Evolutionary conservation across 2,113 vertebrate species (phyloP), one percentile per base, ranked within the genome.

Genomic region (Eleginops maclovinus): DNA sequence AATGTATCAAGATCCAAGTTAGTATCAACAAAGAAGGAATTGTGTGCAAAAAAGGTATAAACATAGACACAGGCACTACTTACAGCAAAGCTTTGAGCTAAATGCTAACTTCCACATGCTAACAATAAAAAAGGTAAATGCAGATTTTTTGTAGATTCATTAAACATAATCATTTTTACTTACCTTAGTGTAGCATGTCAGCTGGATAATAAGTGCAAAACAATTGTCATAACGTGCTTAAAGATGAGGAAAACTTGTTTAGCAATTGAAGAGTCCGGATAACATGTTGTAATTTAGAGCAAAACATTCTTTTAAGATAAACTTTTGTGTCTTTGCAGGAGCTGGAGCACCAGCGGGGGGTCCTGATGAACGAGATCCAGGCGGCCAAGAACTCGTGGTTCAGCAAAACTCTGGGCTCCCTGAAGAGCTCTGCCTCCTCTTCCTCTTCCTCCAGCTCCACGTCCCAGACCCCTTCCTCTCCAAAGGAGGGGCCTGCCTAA

Each of bases 301-400:
- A 19, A 71, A 24, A 47, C 40, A 56, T 13, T 22, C 65, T 47
- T 69, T 58, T 46, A 28, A 9, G 13, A 43, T 31, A 1, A 51
- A 51, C 69, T 47, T 26, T 44, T 64, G 43, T 58, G 12, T 0
- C 41, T 28, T 26, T 83, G 67, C 89, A 99, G 98, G 97, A 99
- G 92, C 95, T 99, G 75, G 98, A 99, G 88, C 98, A 99, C 88
- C 98, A 99, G 95, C 94, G 96, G 79, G 98, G 98, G 89, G 95
- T 97, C 50, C 95, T 99, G 84, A 97, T 98, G 96, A 99, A 95
- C 28, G 98, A 99, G 95, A 96, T 99, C 90, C 98, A 99, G 93
- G 97, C 98, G 73, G 97, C 98, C 93, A 98, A 97, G 94, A 99
- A 99, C 95, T 99, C 98, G 76, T 99, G 98, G 98, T 98, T 99